A percentile compares a stretch with the other conserved stretches of the same genome.
phyloP scores from a whole-genome alignment of 1,140 invertebrate genomes.

The Meloidogyne chitwoodi region DNA sequence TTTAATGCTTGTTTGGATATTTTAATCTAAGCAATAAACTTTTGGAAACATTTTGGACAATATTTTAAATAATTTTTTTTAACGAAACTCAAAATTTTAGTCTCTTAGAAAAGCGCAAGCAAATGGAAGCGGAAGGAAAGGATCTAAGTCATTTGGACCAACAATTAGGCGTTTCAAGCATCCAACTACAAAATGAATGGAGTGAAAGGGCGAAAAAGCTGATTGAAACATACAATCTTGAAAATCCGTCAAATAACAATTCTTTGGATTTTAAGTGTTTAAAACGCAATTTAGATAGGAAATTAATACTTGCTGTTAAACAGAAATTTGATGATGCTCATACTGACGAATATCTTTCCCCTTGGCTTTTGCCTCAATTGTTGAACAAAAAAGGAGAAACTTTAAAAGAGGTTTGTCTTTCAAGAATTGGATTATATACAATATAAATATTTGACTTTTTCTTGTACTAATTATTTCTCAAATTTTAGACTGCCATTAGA shows the following conservation, averaged over 20 bases:
- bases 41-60: no score
- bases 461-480: no score
- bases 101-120: constrained; percentile 41
- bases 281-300: constrained; percentile 33
- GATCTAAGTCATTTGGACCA: constrained; percentile 56
- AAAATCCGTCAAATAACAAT: background rate
- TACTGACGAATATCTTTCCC: constrained; percentile 22
- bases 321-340: constrained; percentile 35
- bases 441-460: no score
- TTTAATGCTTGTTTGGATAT: no score
- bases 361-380: constrained; percentile 51
- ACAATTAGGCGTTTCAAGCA: constrained; percentile 45
- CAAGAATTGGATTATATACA: background rate
- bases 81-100: no score
- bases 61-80: no score
- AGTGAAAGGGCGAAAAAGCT: constrained; percentile 15
- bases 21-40: no score
- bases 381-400: constrained; percentile 45
- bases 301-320: constrained; percentile 47
- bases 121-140: constrained; percentile 50
- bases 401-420: constrained; percentile 45
- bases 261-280: constrained; percentile 25
- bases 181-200: constrained; percentile 47
- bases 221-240: constrained; percentile 30
- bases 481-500: constrained; percentile 50